A percentile compares a stretch with the other conserved stretches of the same genome.
Evolutionary conservation across 2,797 vertebrate genomes (phyloP).

Genomic region (Sebastes minor): DNA sequence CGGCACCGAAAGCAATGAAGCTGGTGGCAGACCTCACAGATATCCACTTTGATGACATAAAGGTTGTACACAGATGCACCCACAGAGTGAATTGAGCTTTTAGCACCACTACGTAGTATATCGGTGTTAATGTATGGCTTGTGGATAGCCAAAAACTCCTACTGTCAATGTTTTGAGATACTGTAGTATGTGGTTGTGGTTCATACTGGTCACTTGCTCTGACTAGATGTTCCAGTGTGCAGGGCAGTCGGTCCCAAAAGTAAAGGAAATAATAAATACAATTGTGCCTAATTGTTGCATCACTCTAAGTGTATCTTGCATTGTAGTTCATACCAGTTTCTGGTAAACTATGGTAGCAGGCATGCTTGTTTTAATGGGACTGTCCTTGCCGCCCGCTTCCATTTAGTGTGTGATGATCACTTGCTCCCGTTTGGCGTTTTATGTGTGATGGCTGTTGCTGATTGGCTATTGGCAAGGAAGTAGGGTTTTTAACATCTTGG

Average conservation of each 20-base stretch:
- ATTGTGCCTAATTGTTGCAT: not conserved
- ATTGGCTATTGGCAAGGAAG: not conserved
- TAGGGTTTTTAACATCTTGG: not conserved
- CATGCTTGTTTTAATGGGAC: not conserved
- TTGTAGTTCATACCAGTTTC: not conserved
- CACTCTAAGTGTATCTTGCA: not conserved
- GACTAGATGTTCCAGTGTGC: not conserved
- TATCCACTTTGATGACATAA: constrained; percentile 74
- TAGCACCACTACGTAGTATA: not conserved
- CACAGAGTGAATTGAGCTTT: not conserved
- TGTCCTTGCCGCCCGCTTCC: not conserved
- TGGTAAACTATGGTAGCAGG: not conserved
- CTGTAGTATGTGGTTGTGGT: not conserved
- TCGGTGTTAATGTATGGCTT: not conserved
- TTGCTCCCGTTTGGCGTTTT: not conserved
- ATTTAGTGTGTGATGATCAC: not conserved
- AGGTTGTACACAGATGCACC: constrained; percentile 65
- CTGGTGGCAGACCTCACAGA: constrained; percentile 81
- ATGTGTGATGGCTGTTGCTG: not conserved
- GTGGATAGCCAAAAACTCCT: not conserved
- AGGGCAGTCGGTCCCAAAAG: not conserved
- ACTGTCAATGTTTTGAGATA: not conserved
- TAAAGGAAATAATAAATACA: not conserved
- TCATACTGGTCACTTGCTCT: not conserved
- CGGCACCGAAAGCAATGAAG: constrained; percentile 76